Conservation (phyloP, 2,888 invertebrate species). For the Balanococcus diminutus region DNA sequence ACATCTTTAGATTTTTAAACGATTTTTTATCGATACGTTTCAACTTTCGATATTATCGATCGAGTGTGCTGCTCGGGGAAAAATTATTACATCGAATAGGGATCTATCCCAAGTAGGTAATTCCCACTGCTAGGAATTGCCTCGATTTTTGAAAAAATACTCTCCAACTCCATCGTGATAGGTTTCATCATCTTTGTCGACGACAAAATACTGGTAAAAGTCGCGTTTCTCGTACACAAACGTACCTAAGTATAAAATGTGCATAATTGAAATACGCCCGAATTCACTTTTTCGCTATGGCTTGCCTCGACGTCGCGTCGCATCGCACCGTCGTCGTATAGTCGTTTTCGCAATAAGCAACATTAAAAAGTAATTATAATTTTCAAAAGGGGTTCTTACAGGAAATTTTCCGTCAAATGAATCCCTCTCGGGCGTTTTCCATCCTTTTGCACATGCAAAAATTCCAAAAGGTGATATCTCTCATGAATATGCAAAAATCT, state of each 20-base stretch:
- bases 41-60: no score
- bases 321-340: neutral
- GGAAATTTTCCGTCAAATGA: conserved; percentile 46
- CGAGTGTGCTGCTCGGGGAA: no score
- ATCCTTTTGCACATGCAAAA: conserved; percentile 3
- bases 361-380: conserved; percentile 47
- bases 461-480: conserved; percentile 22
- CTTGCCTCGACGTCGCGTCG: neutral
- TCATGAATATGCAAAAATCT: conserved; percentile 48
- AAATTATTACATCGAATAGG: no score
- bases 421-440: conserved; percentile 39
- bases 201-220: neutral
- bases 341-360: conserved; percentile 31
- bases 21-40: no score
- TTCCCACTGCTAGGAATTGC: no score
- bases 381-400: conserved; percentile 15
- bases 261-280: conserved; percentile 38
- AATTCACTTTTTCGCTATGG: conserved; percentile 12
- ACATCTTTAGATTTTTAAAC: no score
- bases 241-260: neutral
- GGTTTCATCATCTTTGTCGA: no score
- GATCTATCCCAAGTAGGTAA: no score
- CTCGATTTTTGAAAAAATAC: no score
- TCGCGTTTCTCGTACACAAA: neutral
- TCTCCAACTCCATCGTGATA: no score